Evolutionary conservation across 2,113 vertebrate genomes (phyloP).

Genomic region (Macrotis lagotis): DNA sequence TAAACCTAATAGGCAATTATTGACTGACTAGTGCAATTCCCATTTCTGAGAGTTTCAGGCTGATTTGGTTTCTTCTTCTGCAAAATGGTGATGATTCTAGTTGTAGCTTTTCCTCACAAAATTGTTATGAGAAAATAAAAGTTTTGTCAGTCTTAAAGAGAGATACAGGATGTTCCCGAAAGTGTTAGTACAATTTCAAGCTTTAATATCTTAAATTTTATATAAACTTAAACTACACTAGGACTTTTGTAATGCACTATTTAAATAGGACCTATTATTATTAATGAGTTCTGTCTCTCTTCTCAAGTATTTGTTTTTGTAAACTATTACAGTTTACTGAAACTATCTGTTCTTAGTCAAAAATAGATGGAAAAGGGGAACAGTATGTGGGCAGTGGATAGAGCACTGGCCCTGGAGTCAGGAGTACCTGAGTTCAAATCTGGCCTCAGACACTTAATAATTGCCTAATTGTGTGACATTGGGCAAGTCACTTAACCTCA

Average conservation of each 20-base stretch:
- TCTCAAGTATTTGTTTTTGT: neutral
- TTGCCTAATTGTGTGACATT: no score
- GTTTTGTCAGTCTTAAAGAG: neutral
- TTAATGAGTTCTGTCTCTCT: neutral
- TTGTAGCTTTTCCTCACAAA: neutral
- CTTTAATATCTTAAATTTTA: neutral
- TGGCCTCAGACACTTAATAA: no score
- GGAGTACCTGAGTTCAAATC: no score
- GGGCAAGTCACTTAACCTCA: no score
- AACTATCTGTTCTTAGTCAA: neutral
- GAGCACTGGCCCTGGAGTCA: no score
- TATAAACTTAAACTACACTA: neutral
- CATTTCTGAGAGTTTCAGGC: neutral
- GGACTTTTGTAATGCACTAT: neutral
- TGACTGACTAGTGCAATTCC: neutral
- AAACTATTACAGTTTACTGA: neutral
- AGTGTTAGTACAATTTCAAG: neutral
- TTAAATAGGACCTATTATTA: neutral
- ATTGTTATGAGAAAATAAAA: neutral
- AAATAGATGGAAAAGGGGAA: no score
- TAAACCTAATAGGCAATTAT: neutral
- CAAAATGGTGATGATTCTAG: neutral
- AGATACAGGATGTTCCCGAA: neutral
- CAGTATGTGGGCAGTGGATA: no score
- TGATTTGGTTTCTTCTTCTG: neutral